These are phyloP conservation scores for Volucella inflata DNA, from an alignment of 2,888 invertebrate genomes.

Conservation along the genomic window DNA sequence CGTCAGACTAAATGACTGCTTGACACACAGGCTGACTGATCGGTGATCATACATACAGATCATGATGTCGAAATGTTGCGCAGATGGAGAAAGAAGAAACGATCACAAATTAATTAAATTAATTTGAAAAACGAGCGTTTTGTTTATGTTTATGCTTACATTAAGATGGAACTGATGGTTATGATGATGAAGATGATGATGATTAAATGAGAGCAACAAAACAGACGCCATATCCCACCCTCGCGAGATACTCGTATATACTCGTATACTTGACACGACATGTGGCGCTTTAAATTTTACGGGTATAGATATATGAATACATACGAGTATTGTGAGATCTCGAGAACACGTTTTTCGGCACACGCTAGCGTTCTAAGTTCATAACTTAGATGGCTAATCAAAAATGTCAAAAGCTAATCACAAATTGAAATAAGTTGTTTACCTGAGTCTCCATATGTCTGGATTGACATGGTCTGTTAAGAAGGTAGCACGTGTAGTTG, in stretches of 20 bases:
- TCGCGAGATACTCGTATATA: background rate
- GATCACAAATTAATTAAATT: slow-evolving; percentile 51
- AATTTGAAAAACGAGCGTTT: slow-evolving; percentile 66
- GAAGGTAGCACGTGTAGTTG: slow-evolving; percentile 5
- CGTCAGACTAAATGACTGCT: slow-evolving; percentile 22
- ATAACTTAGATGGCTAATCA: slow-evolving; percentile 23
- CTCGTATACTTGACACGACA: background rate
- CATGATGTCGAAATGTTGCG: slow-evolving; percentile 43
- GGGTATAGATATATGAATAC: background rate
- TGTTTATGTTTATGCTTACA: slow-evolving; percentile 50
- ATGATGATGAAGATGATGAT: slow-evolving; percentile 4
- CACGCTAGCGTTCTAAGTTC: slow-evolving; percentile 14
- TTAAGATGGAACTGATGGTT: background rate
- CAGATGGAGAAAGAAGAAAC: background rate
- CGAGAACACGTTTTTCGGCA: slow-evolving; percentile 43
- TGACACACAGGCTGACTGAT: slow-evolving; percentile 17
- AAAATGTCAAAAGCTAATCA: background rate
- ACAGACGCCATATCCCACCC: slow-evolving; percentile 16
- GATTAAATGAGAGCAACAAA: slow-evolving; percentile 53
- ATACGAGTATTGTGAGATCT: background rate
- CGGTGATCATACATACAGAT: background rate
- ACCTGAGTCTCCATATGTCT: no score
- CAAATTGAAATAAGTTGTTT: background rate
- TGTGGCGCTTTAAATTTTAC: slow-evolving; percentile 10
- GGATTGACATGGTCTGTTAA: background rate